Evolutionary conservation across 2,797 vertebrate genomes (phyloP), one percentile per base, ranked within the genome.

Genomic region (Cossypha niveicapilla): DNA sequence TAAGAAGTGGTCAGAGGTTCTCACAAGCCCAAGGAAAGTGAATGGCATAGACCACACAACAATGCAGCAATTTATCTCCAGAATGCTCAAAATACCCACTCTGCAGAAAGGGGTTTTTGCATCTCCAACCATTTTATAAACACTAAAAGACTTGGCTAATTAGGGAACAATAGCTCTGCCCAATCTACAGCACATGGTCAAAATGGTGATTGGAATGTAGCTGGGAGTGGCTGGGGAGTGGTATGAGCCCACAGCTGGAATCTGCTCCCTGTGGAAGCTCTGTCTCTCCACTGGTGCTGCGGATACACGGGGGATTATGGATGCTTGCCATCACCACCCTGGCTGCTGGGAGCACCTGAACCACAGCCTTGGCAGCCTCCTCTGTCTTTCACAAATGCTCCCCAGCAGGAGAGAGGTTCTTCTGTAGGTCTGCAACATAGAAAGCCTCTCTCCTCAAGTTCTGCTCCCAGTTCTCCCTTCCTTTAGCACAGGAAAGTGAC

Each of bases 281-380:
- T 13, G 39, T 21, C 60, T 25, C 60, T 35, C 30, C 39, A n/a
- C 11, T 25, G 28, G 28, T 6, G 35, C 61, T 30, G 27, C 1
- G 37, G 35, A 45, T 39, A 28, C 44, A 14, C 17, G 16, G 50
- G n/a, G 47, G 42, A 50, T n/a, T 42, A 21, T 0, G 1, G 51
- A 45, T 1, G 4, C 32, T 1, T 2, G 6, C 0, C 0, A 32
- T 16, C 72, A 37, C 47, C n/a, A 32, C 7, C 9, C 35, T 41
- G 50, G 13, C 30, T 6, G 7, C 4, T 28, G 50, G 41, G 21
- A 85, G n/a, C 44, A 58, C 35, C 27, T 2, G 1, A 87, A 73
- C 6, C 41, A 63, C 67, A 83, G 72, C 32, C 60, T 54, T 32
- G 45, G 34, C 22, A 32, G 47, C 13, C 41, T 16, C 39, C 53